Percentiles rank a stretch among this genome's conserved stretches.
Conservation (phyloP, 2,797 vertebrate species). For the Forpus xanthops region DNA sequence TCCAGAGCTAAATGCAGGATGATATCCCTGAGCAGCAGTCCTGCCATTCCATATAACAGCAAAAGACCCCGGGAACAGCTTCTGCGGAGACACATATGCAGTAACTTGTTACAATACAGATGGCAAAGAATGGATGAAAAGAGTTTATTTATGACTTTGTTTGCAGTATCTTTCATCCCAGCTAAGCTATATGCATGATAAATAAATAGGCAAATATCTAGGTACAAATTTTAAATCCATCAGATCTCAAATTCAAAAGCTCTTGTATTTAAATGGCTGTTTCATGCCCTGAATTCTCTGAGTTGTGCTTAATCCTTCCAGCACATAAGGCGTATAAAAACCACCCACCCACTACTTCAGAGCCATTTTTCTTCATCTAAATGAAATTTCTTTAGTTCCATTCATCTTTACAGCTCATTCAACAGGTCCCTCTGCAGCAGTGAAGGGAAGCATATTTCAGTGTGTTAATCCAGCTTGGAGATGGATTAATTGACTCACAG, state of each 20-base stretch:
- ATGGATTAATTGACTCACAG: slow-evolving; percentile 68
- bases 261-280: slow-evolving; percentile 6
- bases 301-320: slow-evolving; percentile 34
- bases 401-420: slow-evolving; percentile 66
- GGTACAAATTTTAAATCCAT: neutral
- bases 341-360: slow-evolving; percentile 52
- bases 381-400: slow-evolving; percentile 66
- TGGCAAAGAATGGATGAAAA: neutral
- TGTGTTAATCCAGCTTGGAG: slow-evolving; percentile 61
- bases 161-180: neutral
- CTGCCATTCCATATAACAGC: neutral
- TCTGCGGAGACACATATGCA: neutral
- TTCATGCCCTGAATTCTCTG: slow-evolving; percentile 26
- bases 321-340: slow-evolving; percentile 41
- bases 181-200: neutral
- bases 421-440: slow-evolving; percentile 55
- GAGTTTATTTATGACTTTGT: neutral
- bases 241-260: neutral
- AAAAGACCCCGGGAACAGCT: neutral
- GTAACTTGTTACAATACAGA: neutral
- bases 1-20: neutral
- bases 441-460: slow-evolving; percentile 66
- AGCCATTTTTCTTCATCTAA: slow-evolving; percentile 67
- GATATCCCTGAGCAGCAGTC: neutral
- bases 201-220: neutral